Base-by-base conservation (phyloP, 2,888 invertebrate genomes). In the Platycnemis pennipes region DNA sequence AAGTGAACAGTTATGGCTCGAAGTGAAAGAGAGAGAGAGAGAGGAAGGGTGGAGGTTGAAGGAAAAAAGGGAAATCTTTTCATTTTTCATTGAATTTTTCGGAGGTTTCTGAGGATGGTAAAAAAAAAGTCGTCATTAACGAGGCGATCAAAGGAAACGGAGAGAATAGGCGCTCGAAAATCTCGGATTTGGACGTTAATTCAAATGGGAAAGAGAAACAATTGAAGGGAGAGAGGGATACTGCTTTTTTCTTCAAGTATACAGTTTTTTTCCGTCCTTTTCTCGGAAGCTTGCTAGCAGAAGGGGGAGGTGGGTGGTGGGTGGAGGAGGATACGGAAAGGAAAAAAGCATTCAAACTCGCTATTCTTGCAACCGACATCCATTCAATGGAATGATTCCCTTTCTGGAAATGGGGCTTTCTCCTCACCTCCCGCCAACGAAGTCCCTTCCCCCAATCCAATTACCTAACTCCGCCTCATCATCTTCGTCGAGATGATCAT, bases 21-120 rank as follows among this genome's bases (percentile, higher is more conserved):
- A 94, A 86, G 37, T 26, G 86, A 22, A 45, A 77, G 86, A 94
- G 31, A 89, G 88, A 53, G 22, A 88, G 37, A 91, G 63, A 95
- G 44, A 94, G 85, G 87, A 44, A 49, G 16, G 22, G 85, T 91
- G 88, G 88, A 69, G 88, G 56, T 91, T 94, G 86, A 94, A 94
- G 42, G 22, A 91, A 86, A 89, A 95, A 94, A 94, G 69, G 94
- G 94, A 94, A 94, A 91, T 87, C 89, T 42, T 42, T 42, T 91
- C 91, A 44, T 91, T 69, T 44, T 77, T 77, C 77, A 37, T 37
- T 37, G 31, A 77, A 37, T 77, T 77, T 63, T 91, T 69, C 56
- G 44, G 44, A 91, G 63, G 63, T 44, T 91, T 69, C 63, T 8
- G 56, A 63, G 63, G 31, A 77, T n/a, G n/a, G n/a, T 77, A 77